Evolutionary conservation across 2,797 vertebrate genomes (phyloP).

Genomic region (Lagocephalus sceleratus): DNA sequence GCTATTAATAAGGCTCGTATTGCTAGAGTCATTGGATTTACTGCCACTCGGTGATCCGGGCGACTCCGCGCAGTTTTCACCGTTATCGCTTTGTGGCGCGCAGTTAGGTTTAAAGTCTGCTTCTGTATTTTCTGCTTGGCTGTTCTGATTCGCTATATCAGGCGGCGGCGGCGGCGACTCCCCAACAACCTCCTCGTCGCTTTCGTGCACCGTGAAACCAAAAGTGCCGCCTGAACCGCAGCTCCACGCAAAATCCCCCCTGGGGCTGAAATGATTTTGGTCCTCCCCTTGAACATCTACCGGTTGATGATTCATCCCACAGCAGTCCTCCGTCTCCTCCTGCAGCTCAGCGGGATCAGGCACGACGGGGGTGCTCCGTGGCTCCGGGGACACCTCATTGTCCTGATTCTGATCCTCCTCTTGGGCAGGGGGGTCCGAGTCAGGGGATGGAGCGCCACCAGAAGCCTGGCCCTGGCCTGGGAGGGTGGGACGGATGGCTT

Average conservation of each 20-base stretch:
- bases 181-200: slow-evolving; percentile 11
- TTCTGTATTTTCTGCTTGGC: not conserved
- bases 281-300: slow-evolving; percentile 3
- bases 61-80: slow-evolving; percentile 2
- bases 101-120: not conserved
- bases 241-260: slow-evolving; percentile 59
- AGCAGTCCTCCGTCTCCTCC: slow-evolving; percentile 5
- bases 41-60: slow-evolving; percentile 7
- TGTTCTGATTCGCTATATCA: not conserved
- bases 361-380: not conserved
- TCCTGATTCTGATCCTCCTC: slow-evolving; percentile 20
- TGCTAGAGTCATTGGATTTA: slow-evolving; percentile 4
- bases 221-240: slow-evolving; percentile 18
- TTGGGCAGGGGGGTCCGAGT: slow-evolving; percentile 12
- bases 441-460: slow-evolving; percentile 1
- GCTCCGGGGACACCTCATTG: slow-evolving; percentile 9
- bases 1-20: not conserved
- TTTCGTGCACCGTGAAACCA: slow-evolving; percentile 3
- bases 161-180: slow-evolving; percentile 1
- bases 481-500: slow-evolving; percentile 60
- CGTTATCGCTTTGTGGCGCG: slow-evolving; percentile 1
- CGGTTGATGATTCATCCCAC: slow-evolving; percentile 12
- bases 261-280: slow-evolving; percentile 51
- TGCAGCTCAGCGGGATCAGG: slow-evolving; percentile 1
- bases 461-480: slow-evolving; percentile 13